Evolutionary conservation across 2,888 invertebrate species (phyloP).

Genomic region (Caenorhabditis angaria): DNA sequence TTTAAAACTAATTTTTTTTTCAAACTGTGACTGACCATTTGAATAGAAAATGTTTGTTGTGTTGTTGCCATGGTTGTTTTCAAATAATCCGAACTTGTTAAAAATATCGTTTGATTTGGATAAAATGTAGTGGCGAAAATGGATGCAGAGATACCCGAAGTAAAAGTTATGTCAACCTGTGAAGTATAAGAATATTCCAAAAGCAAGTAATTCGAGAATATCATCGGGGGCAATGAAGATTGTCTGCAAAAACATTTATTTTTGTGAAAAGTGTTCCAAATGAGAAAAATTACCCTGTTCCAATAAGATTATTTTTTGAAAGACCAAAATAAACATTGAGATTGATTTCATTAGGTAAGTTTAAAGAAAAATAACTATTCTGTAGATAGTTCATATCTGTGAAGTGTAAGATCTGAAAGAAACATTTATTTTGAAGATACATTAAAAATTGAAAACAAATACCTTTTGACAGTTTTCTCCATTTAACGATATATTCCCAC

Average conservation of each 20-base stretch:
- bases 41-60: constrained; percentile 23
- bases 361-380: constrained; percentile 21
- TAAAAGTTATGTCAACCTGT: neutral
- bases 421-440: neutral
- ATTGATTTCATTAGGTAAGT: constrained; percentile 1
- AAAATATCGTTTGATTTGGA: constrained; percentile 10
- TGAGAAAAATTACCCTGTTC: neutral
- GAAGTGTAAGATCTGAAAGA: constrained; percentile 28
- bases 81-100: constrained; percentile 20
- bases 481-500: neutral
- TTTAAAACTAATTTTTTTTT: neutral
- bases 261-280: neutral
- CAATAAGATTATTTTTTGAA: neutral
- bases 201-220: constrained; percentile 26
- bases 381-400: constrained; percentile 19
- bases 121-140: constrained; percentile 16
- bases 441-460: neutral
- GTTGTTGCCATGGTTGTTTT: neutral
- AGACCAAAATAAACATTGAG: constrained; percentile 20
- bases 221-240: neutral
- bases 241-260: constrained; percentile 6
- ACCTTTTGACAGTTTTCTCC: constrained; percentile 22
- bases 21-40: constrained; percentile 18
- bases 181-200: constrained; percentile 12
- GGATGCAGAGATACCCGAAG: neutral